Conservation (phyloP, 2,797 vertebrate species). For the Tangara arthus region DNA sequence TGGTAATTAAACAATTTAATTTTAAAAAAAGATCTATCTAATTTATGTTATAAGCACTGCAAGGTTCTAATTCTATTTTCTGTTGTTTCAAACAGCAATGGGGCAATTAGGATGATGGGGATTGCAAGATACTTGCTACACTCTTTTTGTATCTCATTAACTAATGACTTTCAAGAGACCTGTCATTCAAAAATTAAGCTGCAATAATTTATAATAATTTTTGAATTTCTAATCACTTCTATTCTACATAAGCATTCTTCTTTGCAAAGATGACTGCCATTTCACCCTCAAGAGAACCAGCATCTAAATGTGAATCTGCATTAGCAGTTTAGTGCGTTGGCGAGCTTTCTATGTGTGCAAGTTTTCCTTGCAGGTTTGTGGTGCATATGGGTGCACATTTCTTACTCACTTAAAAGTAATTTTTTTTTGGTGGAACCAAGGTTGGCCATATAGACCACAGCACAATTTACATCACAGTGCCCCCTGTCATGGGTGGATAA, state of each 20-base stretch:
- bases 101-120: neutral
- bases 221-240: neutral
- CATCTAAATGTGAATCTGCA: neutral
- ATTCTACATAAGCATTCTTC: neutral
- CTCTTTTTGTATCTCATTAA: neutral
- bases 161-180: neutral
- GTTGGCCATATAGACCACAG: neutral
- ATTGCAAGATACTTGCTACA: neutral
- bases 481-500: neutral
- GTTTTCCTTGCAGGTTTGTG: neutral
- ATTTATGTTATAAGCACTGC: neutral
- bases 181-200: neutral
- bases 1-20: neutral
- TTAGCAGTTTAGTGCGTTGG: neutral
- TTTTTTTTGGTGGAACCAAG: neutral
- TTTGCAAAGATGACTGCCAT: neutral
- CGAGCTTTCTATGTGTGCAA: neutral
- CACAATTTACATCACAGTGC: neutral
- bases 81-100: neutral
- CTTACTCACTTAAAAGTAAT: neutral
- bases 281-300: neutral
- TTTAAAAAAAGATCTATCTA: neutral
- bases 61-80: neutral
- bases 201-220: neutral
- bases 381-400: neutral